A percentile compares a stretch with the other conserved stretches of the same genome.
These are phyloP conservation scores for Beaufortia kweichowensis DNA, from an alignment of 2,113 vertebrate genomes.

Conservation along the genomic window DNA sequence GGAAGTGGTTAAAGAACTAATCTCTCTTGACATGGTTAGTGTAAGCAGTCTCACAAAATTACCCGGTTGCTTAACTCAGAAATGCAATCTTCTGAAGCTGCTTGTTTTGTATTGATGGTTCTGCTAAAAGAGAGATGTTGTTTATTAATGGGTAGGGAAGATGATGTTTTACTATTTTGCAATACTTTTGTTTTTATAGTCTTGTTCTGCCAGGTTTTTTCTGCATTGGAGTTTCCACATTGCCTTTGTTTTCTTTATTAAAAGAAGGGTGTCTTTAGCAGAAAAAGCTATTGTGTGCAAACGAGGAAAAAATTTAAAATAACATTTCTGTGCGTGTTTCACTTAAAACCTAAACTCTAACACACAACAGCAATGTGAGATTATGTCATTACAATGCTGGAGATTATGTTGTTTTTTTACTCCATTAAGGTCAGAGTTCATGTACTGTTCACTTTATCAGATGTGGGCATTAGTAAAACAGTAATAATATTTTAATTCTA, in stretches of 20 bases:
- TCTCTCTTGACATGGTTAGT: not conserved
- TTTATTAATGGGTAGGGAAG: not conserved
- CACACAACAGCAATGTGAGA: not conserved
- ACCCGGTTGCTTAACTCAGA: not conserved
- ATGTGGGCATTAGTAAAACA: no score
- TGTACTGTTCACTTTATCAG: conserved; percentile 3
- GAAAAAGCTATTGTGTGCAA: no score
- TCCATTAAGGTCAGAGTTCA: not conserved
- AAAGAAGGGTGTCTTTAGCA: no score
- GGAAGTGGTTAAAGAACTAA: no score
- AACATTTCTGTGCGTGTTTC: no score
- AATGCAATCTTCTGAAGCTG: not conserved
- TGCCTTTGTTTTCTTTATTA: not conserved
- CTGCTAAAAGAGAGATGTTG: no score
- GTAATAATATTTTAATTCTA: no score
- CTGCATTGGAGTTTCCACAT: no score
- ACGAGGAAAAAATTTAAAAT: no score
- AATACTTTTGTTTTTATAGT: not conserved
- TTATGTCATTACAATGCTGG: not conserved
- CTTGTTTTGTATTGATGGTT: no score
- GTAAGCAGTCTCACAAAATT: not conserved
- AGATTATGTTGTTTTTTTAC: not conserved
- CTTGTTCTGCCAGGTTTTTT: no score
- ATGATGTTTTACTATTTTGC: not conserved
- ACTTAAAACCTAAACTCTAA: not conserved